Percentiles rank a stretch among this genome's conserved stretches.
These are phyloP conservation scores for Siniperca undulata DNA, from an alignment of 2,797 vertebrate species.

Conservation along the genomic window DNA sequence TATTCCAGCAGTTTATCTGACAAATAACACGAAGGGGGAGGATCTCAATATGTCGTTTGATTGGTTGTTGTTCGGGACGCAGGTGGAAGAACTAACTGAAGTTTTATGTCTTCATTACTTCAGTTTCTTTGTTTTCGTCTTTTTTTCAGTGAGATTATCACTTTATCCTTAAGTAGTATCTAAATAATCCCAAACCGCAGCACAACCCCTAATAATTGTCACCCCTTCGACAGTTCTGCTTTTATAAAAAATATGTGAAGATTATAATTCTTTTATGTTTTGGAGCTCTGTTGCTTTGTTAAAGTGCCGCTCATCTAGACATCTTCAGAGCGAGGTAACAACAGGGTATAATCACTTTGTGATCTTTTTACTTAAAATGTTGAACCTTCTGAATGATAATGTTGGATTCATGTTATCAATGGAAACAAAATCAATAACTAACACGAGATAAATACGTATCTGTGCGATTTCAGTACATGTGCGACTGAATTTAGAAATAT, in stretches of 20 bases:
- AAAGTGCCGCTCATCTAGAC: conserved; percentile 44
- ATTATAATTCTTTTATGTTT: neutral
- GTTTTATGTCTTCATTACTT: neutral
- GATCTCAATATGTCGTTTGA: neutral
- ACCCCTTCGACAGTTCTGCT: too few relatives aligned
- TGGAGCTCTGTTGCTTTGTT: conserved; percentile 33
- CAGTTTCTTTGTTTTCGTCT: neutral
- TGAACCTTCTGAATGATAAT: neutral
- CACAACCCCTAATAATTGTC: neutral
- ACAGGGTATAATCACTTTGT: neutral
- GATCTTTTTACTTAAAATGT: neutral
- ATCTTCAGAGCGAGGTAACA: conserved; percentile 8
- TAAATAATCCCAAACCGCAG: neutral
- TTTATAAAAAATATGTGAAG: conserved; percentile 15
- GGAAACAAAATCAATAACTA: neutral
- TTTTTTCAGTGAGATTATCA: neutral
- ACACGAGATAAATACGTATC: neutral
- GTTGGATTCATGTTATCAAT: neutral
- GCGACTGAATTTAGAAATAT: neutral
- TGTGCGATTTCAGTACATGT: neutral
- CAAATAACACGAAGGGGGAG: neutral
- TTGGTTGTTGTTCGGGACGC: too few relatives aligned
- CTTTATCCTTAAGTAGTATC: neutral
- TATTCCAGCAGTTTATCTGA: neutral
- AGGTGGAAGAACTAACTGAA: neutral